These are phyloP conservation scores for Leptodactylus fuscus DNA, from an alignment of 2,113 vertebrate species.

Conservation along the genomic window DNA sequence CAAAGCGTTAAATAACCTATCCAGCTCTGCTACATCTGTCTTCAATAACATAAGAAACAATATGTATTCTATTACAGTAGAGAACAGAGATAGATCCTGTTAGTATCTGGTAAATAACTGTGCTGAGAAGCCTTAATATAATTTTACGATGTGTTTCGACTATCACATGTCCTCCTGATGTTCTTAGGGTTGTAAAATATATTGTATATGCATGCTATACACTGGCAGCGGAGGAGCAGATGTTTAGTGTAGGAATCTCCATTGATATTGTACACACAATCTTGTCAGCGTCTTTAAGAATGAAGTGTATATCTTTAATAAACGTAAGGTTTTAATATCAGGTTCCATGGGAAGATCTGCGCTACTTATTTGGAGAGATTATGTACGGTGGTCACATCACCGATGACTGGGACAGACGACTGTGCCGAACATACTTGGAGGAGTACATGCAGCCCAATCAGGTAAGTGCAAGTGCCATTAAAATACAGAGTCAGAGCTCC, in stretches of 20 bases:
- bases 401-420: slow-evolving; percentile 81
- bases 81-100: neutral
- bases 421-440: slow-evolving; percentile 82
- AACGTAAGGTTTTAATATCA: slow-evolving; percentile 50
- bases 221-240: neutral
- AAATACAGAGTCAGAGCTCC: slow-evolving; percentile 74
- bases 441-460: slow-evolving; percentile 85
- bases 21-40: neutral
- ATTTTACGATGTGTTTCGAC: neutral
- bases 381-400: slow-evolving; percentile 87
- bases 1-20: neutral
- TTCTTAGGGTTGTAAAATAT: neutral
- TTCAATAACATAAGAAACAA: neutral
- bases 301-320: neutral
- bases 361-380: slow-evolving; percentile 83
- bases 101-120: neutral
- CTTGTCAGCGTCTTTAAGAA: neutral
- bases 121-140: neutral
- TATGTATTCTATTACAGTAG: neutral
- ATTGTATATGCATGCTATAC: neutral
- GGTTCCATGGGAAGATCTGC: slow-evolving; percentile 84
- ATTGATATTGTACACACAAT: neutral
- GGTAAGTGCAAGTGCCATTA: slow-evolving; percentile 63
- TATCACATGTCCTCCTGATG: neutral
- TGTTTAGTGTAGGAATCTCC: neutral